These are phyloP conservation scores for Pantala flavescens DNA, from an alignment of 1,140 invertebrate species.

Conservation along the genomic window DNA sequence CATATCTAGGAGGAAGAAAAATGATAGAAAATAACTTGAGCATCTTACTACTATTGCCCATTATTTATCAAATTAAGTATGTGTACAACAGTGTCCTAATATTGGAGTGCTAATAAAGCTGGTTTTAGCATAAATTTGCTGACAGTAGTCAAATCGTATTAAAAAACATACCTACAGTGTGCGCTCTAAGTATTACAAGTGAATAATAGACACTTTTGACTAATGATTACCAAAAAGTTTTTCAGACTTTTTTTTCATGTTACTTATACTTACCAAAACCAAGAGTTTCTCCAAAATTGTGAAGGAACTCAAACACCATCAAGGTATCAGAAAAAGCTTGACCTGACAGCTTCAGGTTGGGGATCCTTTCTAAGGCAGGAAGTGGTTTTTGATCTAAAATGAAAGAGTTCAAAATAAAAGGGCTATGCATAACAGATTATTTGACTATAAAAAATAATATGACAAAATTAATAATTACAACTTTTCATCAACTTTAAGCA, in stretches of 20 bases:
- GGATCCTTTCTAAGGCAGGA: conserved; percentile 65
- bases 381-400: conserved; percentile 52
- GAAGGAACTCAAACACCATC: conserved; percentile 91
- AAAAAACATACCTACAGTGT: no score
- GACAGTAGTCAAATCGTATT: no score
- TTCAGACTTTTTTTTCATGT: no score
- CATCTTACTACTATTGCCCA: not conserved
- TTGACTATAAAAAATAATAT: no score
- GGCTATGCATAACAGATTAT: no score
- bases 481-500: not conserved
- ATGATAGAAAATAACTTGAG: not conserved
- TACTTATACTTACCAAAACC: conserved; percentile 62
- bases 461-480: not conserved
- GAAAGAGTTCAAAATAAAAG: conserved; percentile 11
- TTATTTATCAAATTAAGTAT: no score
- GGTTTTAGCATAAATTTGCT: no score
- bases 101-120: no score
- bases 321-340: conserved; percentile 82
- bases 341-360: conserved; percentile 68
- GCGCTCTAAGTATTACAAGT: no score
- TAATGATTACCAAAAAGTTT: no score
- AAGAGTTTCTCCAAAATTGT: conserved; percentile 88
- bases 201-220: no score
- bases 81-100: no score
- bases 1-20: conserved; percentile 50